Conservation (phyloP, 2,888 invertebrate genomes). For the Agonopterix arenella region DNA sequence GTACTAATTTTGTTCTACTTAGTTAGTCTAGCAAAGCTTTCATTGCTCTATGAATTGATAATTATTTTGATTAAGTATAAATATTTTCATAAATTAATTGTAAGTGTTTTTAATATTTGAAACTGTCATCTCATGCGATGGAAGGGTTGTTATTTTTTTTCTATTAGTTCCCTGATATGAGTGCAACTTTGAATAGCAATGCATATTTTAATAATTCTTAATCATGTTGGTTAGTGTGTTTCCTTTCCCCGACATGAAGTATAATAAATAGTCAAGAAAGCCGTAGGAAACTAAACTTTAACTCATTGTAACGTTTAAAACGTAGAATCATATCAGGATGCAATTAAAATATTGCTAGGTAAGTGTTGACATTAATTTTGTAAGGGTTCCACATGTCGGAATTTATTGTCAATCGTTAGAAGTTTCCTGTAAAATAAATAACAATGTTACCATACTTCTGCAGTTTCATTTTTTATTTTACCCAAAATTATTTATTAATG, state of each 20-base stretch:
- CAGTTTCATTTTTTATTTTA: conserved; percentile 35
- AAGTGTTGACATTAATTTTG: conserved; percentile 73
- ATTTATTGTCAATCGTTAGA: conserved; percentile 73
- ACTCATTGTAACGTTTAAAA: conserved; percentile 18
- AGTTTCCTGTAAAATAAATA: conserved; percentile 72
- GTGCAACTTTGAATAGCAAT: neutral
- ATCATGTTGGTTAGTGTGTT: neutral
- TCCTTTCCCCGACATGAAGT: too few species aligned
- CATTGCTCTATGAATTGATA: conserved; percentile 22
- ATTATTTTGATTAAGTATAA: conserved; percentile 11
- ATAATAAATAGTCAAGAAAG: too few species aligned
- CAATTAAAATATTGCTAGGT: conserved; percentile 59
- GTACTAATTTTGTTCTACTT: conserved; percentile 29
- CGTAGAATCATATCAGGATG: conserved; percentile 66
- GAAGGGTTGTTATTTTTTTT: neutral
- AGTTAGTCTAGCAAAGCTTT: conserved; percentile 30
- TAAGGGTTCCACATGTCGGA: conserved; percentile 62
- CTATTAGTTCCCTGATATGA: conserved; percentile 3
- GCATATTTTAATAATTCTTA: neutral
- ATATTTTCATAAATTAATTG: conserved; percentile 3
- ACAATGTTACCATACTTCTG: conserved; percentile 64
- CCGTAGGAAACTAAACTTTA: neutral
- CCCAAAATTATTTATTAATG: conserved; percentile 12
- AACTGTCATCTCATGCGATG: neutral
- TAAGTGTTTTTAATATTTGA: conserved; percentile 1